These are phyloP conservation scores for Acanthochromis polyacanthus DNA, from an alignment of 2,113 vertebrate genomes.

Conservation along the genomic window DNA sequence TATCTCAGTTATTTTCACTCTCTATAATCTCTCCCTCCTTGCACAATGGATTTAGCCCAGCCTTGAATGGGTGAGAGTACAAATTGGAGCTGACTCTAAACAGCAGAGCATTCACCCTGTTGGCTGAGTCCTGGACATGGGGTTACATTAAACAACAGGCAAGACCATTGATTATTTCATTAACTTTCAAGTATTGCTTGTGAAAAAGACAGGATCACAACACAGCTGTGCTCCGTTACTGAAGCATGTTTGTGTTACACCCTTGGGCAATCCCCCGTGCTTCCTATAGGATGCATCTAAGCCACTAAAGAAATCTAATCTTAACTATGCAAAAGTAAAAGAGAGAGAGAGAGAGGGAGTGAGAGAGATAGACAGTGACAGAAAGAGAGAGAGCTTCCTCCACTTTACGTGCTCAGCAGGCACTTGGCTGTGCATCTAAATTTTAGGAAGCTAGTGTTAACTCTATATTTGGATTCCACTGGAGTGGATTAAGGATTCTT, in stretches of 20 bases:
- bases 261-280: slow-evolving; percentile 45
- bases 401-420: slow-evolving; percentile 64
- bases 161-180: slow-evolving; percentile 77
- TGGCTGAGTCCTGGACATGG: slow-evolving; percentile 62
- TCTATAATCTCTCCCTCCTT: slow-evolving; percentile 74
- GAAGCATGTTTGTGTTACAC: slow-evolving; percentile 53
- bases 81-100: slow-evolving; percentile 65
- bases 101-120: slow-evolving; percentile 54
- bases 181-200: slow-evolving; percentile 66
- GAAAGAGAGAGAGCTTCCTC: slow-evolving; percentile 52
- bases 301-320: slow-evolving; percentile 76
- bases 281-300: slow-evolving; percentile 69
- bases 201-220: slow-evolving; percentile 55
- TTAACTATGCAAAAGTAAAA: slow-evolving; percentile 62
- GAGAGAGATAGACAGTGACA: slow-evolving; percentile 20
- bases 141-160: slow-evolving; percentile 66
- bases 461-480: slow-evolving; percentile 87
- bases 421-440: slow-evolving; percentile 78
- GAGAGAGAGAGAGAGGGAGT: slow-evolving; percentile 26
- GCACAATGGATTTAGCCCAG: slow-evolving; percentile 69
- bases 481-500: slow-evolving; percentile 87
- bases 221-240: slow-evolving; percentile 38
- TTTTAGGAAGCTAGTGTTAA: slow-evolving; percentile 80
- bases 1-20: slow-evolving; percentile 70
- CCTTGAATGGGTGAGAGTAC: slow-evolving; percentile 65